phyloP scores from a whole-genome alignment of 2,113 vertebrate genomes.

The Xerus inauris region DNA sequence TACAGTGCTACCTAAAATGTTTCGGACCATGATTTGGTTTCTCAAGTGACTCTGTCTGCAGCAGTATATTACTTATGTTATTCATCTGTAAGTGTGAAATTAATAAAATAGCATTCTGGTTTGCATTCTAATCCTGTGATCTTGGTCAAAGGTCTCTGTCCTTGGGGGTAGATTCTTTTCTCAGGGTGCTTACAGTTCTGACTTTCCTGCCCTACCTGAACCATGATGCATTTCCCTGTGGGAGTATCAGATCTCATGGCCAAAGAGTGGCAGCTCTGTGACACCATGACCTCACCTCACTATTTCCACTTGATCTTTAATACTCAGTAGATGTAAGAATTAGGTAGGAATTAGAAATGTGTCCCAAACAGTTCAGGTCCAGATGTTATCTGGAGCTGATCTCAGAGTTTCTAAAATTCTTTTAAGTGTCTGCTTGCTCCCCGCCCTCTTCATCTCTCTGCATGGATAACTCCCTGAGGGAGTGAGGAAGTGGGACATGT shows the following conservation, averaged over 20 bases:
- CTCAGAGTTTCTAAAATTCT: background rate
- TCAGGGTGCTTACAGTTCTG: background rate
- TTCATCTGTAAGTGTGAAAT: background rate
- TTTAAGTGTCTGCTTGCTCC: background rate
- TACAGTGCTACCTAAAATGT: background rate
- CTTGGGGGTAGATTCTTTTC: background rate
- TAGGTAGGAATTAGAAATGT: background rate
- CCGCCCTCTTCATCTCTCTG: background rate
- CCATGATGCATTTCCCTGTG: background rate
- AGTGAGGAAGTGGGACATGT: too few relatives aligned
- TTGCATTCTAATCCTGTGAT: background rate
- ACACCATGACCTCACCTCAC: background rate
- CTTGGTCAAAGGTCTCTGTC: background rate
- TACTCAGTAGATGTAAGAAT: background rate
- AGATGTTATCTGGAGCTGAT: background rate
- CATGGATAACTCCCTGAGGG: background rate
- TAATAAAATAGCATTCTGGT: background rate
- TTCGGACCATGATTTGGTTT: background rate
- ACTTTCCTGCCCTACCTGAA: background rate
- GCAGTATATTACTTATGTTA: background rate
- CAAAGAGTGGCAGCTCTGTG: background rate
- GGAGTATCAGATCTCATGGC: background rate
- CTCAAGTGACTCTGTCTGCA: background rate
- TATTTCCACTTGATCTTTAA: background rate
- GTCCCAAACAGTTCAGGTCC: background rate